phyloP scores from a whole-genome alignment of 2,797 vertebrate species.

The Epinephelus coioides region DNA sequence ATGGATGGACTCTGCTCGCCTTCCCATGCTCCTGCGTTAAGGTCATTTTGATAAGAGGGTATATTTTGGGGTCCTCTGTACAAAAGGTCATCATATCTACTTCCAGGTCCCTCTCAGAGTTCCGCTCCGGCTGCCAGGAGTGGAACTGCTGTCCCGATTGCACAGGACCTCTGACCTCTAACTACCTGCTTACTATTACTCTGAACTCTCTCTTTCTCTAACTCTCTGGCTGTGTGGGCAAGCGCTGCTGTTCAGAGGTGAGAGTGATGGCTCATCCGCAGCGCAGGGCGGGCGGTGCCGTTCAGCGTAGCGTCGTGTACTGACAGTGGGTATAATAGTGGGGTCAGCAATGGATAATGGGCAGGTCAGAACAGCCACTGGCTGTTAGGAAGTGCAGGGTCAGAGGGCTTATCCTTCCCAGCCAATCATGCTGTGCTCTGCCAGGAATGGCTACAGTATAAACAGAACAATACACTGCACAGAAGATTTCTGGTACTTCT shows the following conservation, averaged over 20 bases:
- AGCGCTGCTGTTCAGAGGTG: slow-evolving; percentile 42
- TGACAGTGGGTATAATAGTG: slow-evolving; percentile 68
- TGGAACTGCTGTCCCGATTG: slow-evolving; percentile 81
- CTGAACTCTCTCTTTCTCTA: slow-evolving; percentile 63
- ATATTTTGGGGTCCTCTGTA: slow-evolving; percentile 84
- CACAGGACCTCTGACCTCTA: slow-evolving; percentile 75
- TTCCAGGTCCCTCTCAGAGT: slow-evolving; percentile 83
- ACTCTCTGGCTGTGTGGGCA: slow-evolving; percentile 56
- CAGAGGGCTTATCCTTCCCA: slow-evolving; percentile 75
- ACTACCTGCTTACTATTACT: slow-evolving; percentile 76
- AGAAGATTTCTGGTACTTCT: slow-evolving; percentile 23
- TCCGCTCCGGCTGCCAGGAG: slow-evolving; percentile 80
- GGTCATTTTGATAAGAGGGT: slow-evolving; percentile 87
- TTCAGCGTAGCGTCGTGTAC: slow-evolving; percentile 51
- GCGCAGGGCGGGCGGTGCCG: slow-evolving; percentile 44
- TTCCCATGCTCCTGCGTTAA: slow-evolving; percentile 85
- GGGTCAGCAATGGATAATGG: slow-evolving; percentile 77
- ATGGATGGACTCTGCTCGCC: slow-evolving; percentile 84
- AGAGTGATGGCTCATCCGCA: slow-evolving; percentile 59
- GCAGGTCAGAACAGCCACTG: slow-evolving; percentile 69
- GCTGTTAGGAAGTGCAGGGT: slow-evolving; percentile 75
- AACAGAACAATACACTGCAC: slow-evolving; percentile 58
- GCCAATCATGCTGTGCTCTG: slow-evolving; percentile 44
- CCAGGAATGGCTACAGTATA: slow-evolving; percentile 39
- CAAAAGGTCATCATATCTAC: slow-evolving; percentile 85